Conservation (phyloP, 2,888 invertebrate genomes). For the Aethes cnicana region DNA sequence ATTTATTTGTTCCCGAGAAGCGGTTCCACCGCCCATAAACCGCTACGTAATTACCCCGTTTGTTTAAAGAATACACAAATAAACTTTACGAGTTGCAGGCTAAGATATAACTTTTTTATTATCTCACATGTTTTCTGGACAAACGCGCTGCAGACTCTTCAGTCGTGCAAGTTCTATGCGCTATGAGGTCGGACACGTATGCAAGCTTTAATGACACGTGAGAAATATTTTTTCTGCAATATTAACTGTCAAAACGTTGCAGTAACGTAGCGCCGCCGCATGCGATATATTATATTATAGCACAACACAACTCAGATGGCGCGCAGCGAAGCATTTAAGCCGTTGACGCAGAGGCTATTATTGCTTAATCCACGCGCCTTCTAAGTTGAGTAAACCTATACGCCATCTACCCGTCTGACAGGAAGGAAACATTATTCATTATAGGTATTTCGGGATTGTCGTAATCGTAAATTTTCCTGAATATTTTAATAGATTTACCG, state of each 20-base stretch:
- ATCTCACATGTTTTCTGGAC: constrained; percentile 73
- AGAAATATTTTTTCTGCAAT: too few relatives aligned
- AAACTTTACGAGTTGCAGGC: constrained; percentile 76
- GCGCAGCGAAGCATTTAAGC: too few relatives aligned
- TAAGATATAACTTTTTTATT: constrained; percentile 74
- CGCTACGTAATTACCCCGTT: constrained; percentile 71
- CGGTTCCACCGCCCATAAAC: constrained; percentile 64
- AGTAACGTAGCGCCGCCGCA: too few relatives aligned
- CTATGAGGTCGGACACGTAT: too few relatives aligned
- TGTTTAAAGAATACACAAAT: constrained; percentile 79
- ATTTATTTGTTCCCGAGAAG: constrained; percentile 59
- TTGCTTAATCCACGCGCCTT: too few relatives aligned
- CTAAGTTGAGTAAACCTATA: too few relatives aligned
- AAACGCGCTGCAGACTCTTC: constrained; percentile 56
- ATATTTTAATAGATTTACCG: constrained; percentile 56
- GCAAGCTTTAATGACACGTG: too few relatives aligned
- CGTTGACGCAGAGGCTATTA: too few relatives aligned
- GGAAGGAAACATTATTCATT: constrained; percentile 27
- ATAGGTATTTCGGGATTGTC: constrained; percentile 25
- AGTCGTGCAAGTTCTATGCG: constrained; percentile 47
- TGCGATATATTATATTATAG: too few relatives aligned
- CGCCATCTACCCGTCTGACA: constrained; percentile 12
- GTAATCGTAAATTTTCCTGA: constrained; percentile 31
- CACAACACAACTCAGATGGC: too few relatives aligned
- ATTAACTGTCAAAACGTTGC: too few relatives aligned